Base-by-base conservation (phyloP, 2,113 vertebrate species). In the Carassius gibelio region DNA sequence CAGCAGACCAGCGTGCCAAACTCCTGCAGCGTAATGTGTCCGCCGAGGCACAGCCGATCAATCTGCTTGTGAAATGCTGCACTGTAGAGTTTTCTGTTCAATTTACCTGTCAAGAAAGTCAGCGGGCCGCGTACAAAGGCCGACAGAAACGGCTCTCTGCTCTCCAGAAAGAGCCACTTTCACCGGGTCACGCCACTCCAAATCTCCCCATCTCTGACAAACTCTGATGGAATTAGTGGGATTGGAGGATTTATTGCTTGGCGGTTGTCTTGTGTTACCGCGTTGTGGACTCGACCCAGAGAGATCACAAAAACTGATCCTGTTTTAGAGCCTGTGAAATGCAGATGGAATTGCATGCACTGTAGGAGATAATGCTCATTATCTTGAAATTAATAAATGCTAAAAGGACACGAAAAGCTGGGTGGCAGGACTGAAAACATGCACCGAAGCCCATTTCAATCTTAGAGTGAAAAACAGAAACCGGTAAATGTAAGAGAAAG, bases 301-400 rank as follows among this genome's bases (percentile, higher is more conserved):
- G 57, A 80, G 69, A 79, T 36, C 62, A 77, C 9, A 42, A 48
- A 34, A 21, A 38, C 62, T 85, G 72, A 77, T 77, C 30, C 30
- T 30, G 30, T 30, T 30, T 30, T 38, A 77, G 74, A 55, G 23
- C 68, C 69, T 50, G 82, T 75, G 57, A 80, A 62, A 79, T 62
- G 55, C 77, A 9, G 14, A 15, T 48, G 11, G 17, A 45, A 45
- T 61, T 48, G 14, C 30, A 61, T 23, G 45, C 52, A 36, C 48
- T 42, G 71, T 30, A 10, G 72, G 69, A 80, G 69, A 59, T 68
- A 64, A 84, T 36, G 30, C 84, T 75, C 34, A 69, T 84, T 75
- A 83, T 55, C 61, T 36, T 80, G 66, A 72, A 69, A 61, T 19
- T 23, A 48, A 69, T n/a, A 84, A 61, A 61, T 64, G 59, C 10